These are phyloP conservation scores for Corythaixoides concolor DNA, from an alignment of 2,113 vertebrate species.

Conservation along the genomic window DNA sequence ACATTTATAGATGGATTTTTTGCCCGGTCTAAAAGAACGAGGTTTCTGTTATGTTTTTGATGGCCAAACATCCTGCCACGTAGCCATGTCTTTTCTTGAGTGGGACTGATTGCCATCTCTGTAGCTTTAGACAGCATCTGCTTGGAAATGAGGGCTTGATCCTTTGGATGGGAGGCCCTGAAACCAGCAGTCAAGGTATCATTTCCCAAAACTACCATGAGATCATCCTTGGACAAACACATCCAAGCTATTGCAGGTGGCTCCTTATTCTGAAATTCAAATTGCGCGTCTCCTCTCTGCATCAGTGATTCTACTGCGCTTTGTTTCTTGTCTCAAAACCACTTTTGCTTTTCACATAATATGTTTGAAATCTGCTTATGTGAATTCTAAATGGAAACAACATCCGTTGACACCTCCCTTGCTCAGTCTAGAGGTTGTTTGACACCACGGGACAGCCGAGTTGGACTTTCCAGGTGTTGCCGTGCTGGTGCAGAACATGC, in stretches of 20 bases:
- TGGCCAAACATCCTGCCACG: background rate
- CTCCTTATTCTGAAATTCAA: conserved; percentile 22
- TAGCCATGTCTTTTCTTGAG: background rate
- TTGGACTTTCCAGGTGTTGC: background rate
- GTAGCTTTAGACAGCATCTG: background rate
- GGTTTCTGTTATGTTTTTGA: background rate
- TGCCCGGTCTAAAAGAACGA: background rate
- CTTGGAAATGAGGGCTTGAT: background rate
- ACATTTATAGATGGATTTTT: background rate
- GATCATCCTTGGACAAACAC: background rate
- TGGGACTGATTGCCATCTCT: background rate
- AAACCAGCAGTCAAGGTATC: background rate
- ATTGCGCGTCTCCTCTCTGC: background rate
- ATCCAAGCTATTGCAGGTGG: background rate
- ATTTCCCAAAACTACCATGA: background rate
- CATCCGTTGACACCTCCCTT: background rate
- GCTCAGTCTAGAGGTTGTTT: background rate
- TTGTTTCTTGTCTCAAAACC: background rate
- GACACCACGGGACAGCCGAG: background rate
- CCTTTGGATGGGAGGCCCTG: background rate
- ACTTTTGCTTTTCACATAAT: background rate
- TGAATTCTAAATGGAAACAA: background rate
- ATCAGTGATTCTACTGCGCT: accelerated
- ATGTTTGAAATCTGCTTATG: background rate
- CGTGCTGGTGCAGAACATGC: background rate